These are phyloP conservation scores for Clarias magur DNA, from an alignment of 2,113 vertebrate species.

Conservation along the genomic window DNA sequence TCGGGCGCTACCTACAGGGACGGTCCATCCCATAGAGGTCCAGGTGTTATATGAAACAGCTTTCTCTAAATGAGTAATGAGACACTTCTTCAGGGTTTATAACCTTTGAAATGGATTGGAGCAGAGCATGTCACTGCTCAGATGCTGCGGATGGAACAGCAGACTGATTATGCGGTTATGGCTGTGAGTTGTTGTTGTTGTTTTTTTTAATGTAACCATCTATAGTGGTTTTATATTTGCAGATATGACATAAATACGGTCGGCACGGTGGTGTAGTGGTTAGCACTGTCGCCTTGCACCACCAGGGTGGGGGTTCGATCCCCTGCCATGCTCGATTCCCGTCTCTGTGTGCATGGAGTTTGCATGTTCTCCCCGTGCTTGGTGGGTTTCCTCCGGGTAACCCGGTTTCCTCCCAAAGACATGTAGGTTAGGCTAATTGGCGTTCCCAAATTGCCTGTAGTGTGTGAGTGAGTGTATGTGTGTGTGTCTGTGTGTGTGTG, in stretches of 20 bases:
- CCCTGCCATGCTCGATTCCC: too few relatives aligned
- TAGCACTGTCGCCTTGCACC: too few relatives aligned
- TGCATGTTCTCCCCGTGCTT: too few relatives aligned
- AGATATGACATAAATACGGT: neutral
- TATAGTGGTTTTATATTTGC: neutral
- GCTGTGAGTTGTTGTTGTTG: neutral
- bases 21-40: conserved; percentile 8
- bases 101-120: conserved; percentile 22
- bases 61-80: conserved; percentile 24
- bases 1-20: neutral
- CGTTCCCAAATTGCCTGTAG: too few relatives aligned
- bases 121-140: neutral
- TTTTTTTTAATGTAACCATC: neutral
- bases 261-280: too few relatives aligned
- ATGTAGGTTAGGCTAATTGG: too few relatives aligned
- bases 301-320: too few relatives aligned
- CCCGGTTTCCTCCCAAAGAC: too few relatives aligned
- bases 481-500: too few relatives aligned
- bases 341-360: too few relatives aligned
- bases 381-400: too few relatives aligned
- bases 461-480: too few relatives aligned
- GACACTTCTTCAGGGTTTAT: conserved; percentile 28
- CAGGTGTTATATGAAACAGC: conserved; percentile 13
- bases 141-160: neutral
- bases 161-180: neutral